Evolutionary conservation across 1,140 invertebrate genomes (phyloP).

Genomic region (Drosophila ohnishii): DNA sequence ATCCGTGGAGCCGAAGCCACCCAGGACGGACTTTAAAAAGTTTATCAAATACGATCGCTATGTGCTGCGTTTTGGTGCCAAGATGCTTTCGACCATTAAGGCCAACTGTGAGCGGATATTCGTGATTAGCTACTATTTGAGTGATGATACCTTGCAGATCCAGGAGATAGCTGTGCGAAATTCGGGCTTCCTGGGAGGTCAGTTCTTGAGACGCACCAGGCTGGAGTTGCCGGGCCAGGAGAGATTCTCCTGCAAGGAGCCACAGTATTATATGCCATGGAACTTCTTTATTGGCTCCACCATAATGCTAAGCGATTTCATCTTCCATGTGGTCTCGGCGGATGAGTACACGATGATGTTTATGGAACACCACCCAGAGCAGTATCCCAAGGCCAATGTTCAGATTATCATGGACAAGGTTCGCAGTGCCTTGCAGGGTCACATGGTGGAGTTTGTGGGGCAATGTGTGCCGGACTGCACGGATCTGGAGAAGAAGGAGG

Average conservation of each 20-base stretch:
- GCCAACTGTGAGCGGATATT: slow-evolving; percentile 89
- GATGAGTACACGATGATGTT: slow-evolving; percentile 94
- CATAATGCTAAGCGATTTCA: slow-evolving; percentile 89
- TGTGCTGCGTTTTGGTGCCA: slow-evolving; percentile 90
- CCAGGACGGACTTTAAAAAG: slow-evolving; percentile 90
- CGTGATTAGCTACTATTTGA: slow-evolving; percentile 91
- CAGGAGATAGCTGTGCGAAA: slow-evolving; percentile 90
- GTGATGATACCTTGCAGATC: slow-evolving; percentile 92
- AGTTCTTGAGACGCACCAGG: slow-evolving; percentile 87
- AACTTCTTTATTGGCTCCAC: slow-evolving; percentile 92
- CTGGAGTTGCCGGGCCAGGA: slow-evolving; percentile 90
- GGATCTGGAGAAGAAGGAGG: slow-evolving; percentile 47
- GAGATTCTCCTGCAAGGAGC: slow-evolving; percentile 87
- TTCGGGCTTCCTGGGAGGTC: slow-evolving; percentile 88
- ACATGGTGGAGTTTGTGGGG: slow-evolving; percentile 51
- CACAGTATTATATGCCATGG: slow-evolving; percentile 88
- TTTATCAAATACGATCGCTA: slow-evolving; percentile 90
- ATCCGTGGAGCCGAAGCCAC: slow-evolving; percentile 89
- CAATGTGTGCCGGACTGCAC: slow-evolving; percentile 50
- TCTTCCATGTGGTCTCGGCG: slow-evolving; percentile 90
- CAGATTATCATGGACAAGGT: slow-evolving; percentile 89
- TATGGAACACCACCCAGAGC: slow-evolving; percentile 91
- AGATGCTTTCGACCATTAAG: slow-evolving; percentile 88
- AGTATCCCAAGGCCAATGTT: slow-evolving; percentile 89
- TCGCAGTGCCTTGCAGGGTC: slow-evolving; percentile 84